Percentiles rank a stretch among this genome's conserved stretches.
Conservation (phyloP, 1,140 invertebrate species). For the Cherax destructor region DNA sequence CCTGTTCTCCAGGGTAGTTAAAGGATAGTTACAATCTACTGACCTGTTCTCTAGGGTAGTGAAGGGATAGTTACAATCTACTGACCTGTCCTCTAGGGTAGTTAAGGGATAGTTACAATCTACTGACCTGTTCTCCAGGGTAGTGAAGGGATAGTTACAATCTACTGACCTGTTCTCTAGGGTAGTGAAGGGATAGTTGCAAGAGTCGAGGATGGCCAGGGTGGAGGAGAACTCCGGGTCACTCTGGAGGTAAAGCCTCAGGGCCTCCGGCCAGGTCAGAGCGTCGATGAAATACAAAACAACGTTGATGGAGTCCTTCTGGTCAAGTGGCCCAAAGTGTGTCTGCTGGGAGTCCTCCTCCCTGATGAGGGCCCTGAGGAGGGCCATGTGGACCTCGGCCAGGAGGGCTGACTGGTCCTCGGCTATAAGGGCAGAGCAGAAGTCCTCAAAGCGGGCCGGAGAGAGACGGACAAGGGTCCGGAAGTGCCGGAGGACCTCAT, state of each 20-base stretch:
- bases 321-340: conserved; percentile 95
- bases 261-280: conserved; percentile 95
- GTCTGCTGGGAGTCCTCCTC: conserved; percentile 97
- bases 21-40: too few species aligned
- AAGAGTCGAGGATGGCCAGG: conserved; percentile 76
- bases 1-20: too few species aligned
- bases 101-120: too few species aligned
- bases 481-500: conserved; percentile 96
- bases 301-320: conserved; percentile 97
- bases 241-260: conserved; percentile 89
- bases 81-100: too few species aligned
- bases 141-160: too few species aligned
- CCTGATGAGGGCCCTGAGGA: conserved; percentile 91
- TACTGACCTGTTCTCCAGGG: too few species aligned
- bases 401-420: conserved; percentile 94
- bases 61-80: too few species aligned
- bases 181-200: conserved; percentile 92
- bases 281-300: conserved; percentile 93
- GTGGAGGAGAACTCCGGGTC: conserved; percentile 85
- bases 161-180: conserved; percentile 82
- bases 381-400: conserved; percentile 93
- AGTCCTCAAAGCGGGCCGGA: conserved; percentile 96
- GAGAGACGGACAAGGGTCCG: conserved; percentile 91
- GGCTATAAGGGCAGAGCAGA: conserved; percentile 92
- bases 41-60: too few species aligned